Evolutionary conservation across 2,888 invertebrate genomes (phyloP).

Genomic region (Melipona beecheii): DNA sequence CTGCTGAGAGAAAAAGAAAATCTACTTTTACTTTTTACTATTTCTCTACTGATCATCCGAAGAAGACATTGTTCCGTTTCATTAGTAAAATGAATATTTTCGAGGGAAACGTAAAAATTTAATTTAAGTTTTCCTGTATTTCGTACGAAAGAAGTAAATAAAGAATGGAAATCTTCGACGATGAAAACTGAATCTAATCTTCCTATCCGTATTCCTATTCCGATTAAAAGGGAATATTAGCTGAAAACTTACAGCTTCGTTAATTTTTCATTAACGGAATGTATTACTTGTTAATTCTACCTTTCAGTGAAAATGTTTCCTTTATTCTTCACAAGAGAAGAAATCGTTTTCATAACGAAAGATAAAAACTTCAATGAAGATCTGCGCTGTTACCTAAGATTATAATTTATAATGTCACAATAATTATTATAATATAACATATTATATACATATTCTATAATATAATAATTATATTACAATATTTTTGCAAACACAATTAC

Average conservation of each 20-base stretch:
- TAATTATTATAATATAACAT: too few relatives aligned
- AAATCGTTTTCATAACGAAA: not conserved
- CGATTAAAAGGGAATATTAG: not conserved
- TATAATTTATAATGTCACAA: too few relatives aligned
- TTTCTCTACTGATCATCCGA: too few relatives aligned
- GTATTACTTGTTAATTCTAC: not conserved
- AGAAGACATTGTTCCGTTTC: too few relatives aligned
- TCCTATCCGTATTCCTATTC: not conserved
- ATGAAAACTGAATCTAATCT: not conserved
- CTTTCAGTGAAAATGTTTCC: not conserved
- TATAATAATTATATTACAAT: too few relatives aligned
- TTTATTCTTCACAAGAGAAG: not conserved
- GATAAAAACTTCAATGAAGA: not conserved
- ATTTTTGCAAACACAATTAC: too few relatives aligned
- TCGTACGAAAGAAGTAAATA: not conserved
- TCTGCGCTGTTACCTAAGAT: too few relatives aligned
- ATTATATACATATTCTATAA: too few relatives aligned
- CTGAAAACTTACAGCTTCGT: not conserved
- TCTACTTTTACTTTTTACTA: too few relatives aligned
- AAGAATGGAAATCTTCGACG: not conserved
- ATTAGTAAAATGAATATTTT: not conserved
- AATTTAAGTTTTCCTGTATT: not conserved
- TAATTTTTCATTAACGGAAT: not conserved
- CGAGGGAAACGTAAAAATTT: not conserved
- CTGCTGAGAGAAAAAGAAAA: too few relatives aligned